Evolutionary conservation across 1,140 invertebrate species (phyloP).

Genomic region (Drosophila virilis): DNA sequence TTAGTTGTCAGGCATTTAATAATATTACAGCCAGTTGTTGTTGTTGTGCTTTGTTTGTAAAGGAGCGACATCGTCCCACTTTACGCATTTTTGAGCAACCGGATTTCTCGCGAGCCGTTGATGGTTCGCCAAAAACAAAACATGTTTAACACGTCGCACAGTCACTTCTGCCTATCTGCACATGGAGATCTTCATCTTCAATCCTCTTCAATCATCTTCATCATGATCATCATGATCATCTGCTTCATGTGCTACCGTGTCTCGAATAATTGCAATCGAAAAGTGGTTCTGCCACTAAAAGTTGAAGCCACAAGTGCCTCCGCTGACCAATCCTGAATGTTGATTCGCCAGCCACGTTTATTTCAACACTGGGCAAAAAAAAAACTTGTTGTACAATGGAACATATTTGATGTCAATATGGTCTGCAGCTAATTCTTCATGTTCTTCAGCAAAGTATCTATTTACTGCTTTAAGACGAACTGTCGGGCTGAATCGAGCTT

Average conservation of each 20-base stretch:
- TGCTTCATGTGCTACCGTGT: conserved; percentile 19
- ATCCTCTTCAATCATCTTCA: conserved; percentile 39
- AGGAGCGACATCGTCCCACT: conserved; percentile 81
- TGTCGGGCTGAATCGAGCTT: too few species aligned
- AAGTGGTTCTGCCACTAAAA: conserved; percentile 71
- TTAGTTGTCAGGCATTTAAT: conserved; percentile 71
- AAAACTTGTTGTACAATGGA: background rate
- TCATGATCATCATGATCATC: background rate
- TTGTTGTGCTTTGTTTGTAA: conserved; percentile 36
- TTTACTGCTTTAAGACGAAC: too few species aligned
- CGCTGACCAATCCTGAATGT: conserved; percentile 23
- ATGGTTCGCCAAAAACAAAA: conserved; percentile 41
- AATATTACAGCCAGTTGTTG: conserved; percentile 41
- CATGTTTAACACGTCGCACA: conserved; percentile 74
- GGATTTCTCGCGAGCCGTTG: conserved; percentile 54
- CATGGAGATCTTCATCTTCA: conserved; percentile 37
- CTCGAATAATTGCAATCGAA: conserved; percentile 60
- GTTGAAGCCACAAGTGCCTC: conserved; percentile 7
- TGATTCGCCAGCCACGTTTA: conserved; percentile 29
- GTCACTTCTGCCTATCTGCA: conserved; percentile 30
- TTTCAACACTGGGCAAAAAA: background rate
- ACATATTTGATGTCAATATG: too few species aligned
- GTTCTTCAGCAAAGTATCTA: too few species aligned
- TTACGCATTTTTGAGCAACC: conserved; percentile 79
- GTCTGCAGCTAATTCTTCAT: too few species aligned